Percentiles rank a stretch among this genome's conserved stretches.
Evolutionary conservation across 1,140 invertebrate genomes (phyloP).

Genomic region (Bombus sibiricus): DNA sequence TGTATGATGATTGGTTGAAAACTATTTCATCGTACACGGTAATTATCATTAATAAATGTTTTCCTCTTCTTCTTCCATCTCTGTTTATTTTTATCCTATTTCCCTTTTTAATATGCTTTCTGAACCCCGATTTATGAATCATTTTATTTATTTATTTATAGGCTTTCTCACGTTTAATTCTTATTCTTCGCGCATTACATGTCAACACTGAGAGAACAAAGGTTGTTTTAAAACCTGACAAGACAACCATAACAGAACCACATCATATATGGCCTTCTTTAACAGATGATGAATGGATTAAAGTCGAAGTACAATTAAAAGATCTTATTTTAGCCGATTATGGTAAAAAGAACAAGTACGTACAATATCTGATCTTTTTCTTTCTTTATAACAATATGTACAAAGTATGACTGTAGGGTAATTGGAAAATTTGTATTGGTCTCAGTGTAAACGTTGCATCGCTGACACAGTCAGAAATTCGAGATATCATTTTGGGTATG

Average conservation of each 20-base stretch:
- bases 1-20: slow-evolving; percentile 99
- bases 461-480: slow-evolving; percentile 98
- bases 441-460: slow-evolving; percentile 96
- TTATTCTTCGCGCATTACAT: slow-evolving; percentile 98
- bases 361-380: background rate
- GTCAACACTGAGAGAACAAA: slow-evolving; percentile 99
- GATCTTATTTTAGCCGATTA: slow-evolving; percentile 99
- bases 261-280: slow-evolving; percentile 99
- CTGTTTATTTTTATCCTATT: background rate
- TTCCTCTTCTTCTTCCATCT: background rate
- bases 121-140: background rate
- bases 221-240: slow-evolving; percentile 99
- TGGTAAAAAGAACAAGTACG: slow-evolving; percentile 98
- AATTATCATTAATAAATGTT: background rate
- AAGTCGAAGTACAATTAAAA: slow-evolving; percentile 98
- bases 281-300: slow-evolving; percentile 99
- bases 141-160: slow-evolving; percentile 68
- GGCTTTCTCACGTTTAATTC: slow-evolving; percentile 98
- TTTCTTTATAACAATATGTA: background rate
- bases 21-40: slow-evolving; percentile 95
- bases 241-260: slow-evolving; percentile 98
- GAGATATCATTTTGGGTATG: slow-evolving; percentile 99
- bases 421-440: background rate
- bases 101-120: slow-evolving; percentile 54
- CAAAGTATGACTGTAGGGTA: background rate